Base-by-base conservation (phyloP, 2,113 vertebrate genomes). In the Mugil cephalus region DNA sequence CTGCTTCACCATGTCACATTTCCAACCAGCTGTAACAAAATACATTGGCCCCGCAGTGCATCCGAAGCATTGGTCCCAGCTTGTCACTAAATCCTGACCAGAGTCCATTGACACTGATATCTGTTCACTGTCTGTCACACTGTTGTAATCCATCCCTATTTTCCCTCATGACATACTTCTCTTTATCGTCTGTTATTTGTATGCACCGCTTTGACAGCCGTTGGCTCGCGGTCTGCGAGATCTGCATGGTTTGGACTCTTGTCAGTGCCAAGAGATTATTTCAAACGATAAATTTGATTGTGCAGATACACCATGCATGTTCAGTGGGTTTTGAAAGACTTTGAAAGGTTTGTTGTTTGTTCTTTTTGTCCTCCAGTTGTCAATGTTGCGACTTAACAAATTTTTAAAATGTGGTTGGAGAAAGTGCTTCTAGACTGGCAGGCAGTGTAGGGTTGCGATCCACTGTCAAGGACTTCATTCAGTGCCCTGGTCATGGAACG, bases 81-180 rank as follows among this genome's bases (percentile, higher is more conserved):
- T 43, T 56, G 73, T 58, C 59, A 68, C 18, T 43, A 21, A 82
- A 66, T 74, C 68, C 78, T 42, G 61, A 54, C 13, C 72, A 56
- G 66, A 80, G n/a, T 46, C 35, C 56, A 5, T 5, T 45, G 80
- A 80, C 72, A 62, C 48, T 67, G 53, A 80, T 71, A 24, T 76
- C 85, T 87, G 80, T 14, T 79, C 69, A 60, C 42, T 70, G 77
- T 83, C 79, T 30, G 47, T 80, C 84, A 73, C 82, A 70, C 79
- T 15, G n/a, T 8, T 19, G 53, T 79, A 76, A 86, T 86, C 74
- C 61, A 7, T 7, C 54, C 39, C 48, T 34, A 8, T 81, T 52
- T 59, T 58, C 67, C 56, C 76, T 71, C 55, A 15, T 10, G 38
- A 11, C 60, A 10, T 12, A 3, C 6, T 4, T 24, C 53, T 52